Evolutionary conservation across 30 jellyfish, hydroid and myxozoan species (phyloP).

Genomic region (Hydractinia symbiolongicarpus): DNA sequence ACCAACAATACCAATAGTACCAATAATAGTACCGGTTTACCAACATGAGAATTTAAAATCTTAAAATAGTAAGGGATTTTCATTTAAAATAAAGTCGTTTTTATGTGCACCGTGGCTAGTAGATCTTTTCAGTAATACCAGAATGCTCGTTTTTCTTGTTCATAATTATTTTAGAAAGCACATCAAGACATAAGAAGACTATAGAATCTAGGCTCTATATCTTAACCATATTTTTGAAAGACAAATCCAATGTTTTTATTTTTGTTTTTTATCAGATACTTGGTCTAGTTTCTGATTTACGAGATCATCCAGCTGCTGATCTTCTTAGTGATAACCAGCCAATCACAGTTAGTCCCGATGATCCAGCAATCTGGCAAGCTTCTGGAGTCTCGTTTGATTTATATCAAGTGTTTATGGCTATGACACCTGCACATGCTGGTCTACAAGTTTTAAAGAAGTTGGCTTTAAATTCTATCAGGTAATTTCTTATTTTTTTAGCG

Average conservation of each 20-base stretch:
- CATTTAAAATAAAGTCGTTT: too few species aligned
- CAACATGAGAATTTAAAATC: too few species aligned
- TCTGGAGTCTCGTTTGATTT: slow-evolving; percentile 65
- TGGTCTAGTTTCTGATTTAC: slow-evolving; percentile 56
- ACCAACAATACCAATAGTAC: too few species aligned
- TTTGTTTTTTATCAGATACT: slow-evolving; percentile 30
- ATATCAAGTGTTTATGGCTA: slow-evolving; percentile 66
- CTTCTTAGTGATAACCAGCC: slow-evolving; percentile 43
- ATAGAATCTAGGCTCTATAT: too few species aligned
- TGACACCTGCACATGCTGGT: slow-evolving; percentile 66
- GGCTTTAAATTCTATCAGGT: slow-evolving; percentile 71
- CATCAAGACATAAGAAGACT: too few species aligned
- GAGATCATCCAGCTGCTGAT: slow-evolving; percentile 11
- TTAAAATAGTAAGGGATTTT: too few species aligned
- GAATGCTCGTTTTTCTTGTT: too few species aligned
- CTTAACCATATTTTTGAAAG: too few species aligned
- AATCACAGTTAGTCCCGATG: slow-evolving; percentile 70
- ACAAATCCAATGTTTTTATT: neutral
- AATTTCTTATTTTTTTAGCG: neutral
- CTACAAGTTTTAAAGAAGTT: slow-evolving; percentile 53
- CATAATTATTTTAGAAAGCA: too few species aligned
- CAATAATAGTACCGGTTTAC: too few species aligned
- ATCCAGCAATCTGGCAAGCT: slow-evolving; percentile 77
- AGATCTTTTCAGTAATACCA: too few species aligned
- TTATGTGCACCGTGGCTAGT: too few species aligned